Evolutionary conservation across 2,888 invertebrate genomes (phyloP).

Genomic region (Pyrrhosoma nymphula): DNA sequence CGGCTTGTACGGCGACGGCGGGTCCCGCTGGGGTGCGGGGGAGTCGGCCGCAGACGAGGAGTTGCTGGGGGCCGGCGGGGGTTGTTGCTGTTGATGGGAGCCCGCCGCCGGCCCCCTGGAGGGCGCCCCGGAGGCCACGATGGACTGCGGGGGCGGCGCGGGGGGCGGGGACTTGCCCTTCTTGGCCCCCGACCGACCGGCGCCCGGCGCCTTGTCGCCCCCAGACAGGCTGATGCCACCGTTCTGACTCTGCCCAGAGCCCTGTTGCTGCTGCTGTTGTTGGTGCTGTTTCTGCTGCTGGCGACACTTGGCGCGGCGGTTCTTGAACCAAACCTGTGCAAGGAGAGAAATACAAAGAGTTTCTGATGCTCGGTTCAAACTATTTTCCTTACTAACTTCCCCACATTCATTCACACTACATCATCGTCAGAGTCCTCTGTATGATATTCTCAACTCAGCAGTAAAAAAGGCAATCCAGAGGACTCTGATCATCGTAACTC

Average conservation of each 20-base stretch:
- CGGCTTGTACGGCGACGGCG: conserved; percentile 67
- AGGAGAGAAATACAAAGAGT: background rate
- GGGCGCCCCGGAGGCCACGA: conserved; percentile 68
- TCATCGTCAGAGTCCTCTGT: no score
- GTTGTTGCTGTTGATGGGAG: conserved; percentile 70
- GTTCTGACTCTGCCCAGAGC: conserved; percentile 72
- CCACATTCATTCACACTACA: no score
- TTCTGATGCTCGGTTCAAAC: conserved; percentile 64
- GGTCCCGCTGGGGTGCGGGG: conserved; percentile 18
- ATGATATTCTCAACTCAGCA: no score
- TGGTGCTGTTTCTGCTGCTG: conserved; percentile 82
- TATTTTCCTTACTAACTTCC: conserved; percentile 85
- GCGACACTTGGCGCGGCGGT: conserved; percentile 85
- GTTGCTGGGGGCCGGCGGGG: conserved; percentile 70
- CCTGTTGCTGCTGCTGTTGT: conserved; percentile 76
- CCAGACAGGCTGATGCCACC: background rate
- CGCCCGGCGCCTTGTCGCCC: conserved; percentile 20
- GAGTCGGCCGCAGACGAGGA: conserved; percentile 61
- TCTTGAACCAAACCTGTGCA: conserved; percentile 86
- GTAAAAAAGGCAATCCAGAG: no score
- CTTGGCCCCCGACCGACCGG: conserved; percentile 68
- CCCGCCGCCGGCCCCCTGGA: conserved; percentile 68
- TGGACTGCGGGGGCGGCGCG: conserved; percentile 69
- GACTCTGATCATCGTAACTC: no score
- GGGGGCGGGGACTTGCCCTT: conserved; percentile 73